A percentile compares a stretch with the other conserved stretches of the same genome.
These are phyloP conservation scores for Heliocidaris tuberculata DNA, from an alignment of 35 echinoderm and acorn worm species.

Conservation along the genomic window DNA sequence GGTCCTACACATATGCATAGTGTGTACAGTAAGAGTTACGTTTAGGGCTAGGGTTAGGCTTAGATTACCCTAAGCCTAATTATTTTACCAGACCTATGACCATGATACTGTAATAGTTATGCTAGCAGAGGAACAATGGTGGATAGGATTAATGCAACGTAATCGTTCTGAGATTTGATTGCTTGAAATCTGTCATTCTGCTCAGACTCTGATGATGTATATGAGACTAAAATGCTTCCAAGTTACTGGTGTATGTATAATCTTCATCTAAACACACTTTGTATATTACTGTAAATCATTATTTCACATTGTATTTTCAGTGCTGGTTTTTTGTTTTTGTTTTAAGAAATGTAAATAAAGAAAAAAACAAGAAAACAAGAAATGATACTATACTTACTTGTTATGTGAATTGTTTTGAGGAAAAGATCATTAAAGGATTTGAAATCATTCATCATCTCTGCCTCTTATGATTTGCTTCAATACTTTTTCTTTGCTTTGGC, in stretches of 20 bases:
- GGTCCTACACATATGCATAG: neutral
- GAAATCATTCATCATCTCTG: neutral
- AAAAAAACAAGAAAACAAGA: neutral
- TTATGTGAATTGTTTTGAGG: neutral
- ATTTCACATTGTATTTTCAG: neutral
- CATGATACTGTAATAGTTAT: neutral
- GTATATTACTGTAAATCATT: neutral
- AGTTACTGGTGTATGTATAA: neutral
- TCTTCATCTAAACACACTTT: slow-evolving; percentile 11
- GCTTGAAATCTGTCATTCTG: neutral
- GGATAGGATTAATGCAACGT: neutral
- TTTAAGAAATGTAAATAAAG: slow-evolving; percentile 19
- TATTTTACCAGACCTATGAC: neutral
- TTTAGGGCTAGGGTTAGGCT: neutral
- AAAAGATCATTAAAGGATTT: neutral
- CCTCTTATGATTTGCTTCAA: neutral
- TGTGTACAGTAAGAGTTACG: neutral
- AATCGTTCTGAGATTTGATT: neutral
- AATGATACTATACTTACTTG: neutral
- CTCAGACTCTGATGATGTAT: neutral
- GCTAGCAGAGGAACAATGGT: neutral
- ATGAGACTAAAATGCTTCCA: slow-evolving; percentile 11
- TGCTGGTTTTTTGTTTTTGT: neutral
- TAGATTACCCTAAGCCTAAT: neutral
- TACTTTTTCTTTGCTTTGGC: neutral